Percentiles rank a stretch among this genome's conserved stretches.
Evolutionary conservation across 2,888 invertebrate species (phyloP).

Genomic region (Polydrusus cervinus): DNA sequence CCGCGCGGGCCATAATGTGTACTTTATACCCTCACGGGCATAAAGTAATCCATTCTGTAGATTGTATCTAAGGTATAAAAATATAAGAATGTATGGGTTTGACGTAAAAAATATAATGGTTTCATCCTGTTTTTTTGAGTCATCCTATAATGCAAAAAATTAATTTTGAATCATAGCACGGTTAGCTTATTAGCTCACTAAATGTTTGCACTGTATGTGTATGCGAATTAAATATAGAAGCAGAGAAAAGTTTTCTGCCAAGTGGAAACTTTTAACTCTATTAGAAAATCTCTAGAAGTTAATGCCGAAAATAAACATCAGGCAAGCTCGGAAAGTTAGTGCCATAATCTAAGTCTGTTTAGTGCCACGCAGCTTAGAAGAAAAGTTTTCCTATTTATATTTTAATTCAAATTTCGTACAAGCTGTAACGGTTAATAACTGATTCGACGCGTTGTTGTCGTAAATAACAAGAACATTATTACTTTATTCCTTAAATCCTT

Average conservation of each 20-base stretch:
- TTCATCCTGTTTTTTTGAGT: no score
- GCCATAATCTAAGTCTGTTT: slow-evolving; percentile 14
- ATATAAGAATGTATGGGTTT: no score
- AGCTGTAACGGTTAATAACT: slow-evolving; percentile 38
- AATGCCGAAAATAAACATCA: background rate
- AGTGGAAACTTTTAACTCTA: background rate
- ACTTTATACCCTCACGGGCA: no score
- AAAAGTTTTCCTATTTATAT: slow-evolving; percentile 49
- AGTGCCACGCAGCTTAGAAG: slow-evolving; percentile 25
- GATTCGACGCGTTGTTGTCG: slow-evolving; percentile 36
- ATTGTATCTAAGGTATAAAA: no score
- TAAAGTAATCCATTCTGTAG: no score
- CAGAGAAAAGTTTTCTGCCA: background rate
- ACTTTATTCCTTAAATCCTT: slow-evolving; percentile 1
- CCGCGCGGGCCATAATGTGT: no score
- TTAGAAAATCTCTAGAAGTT: background rate
- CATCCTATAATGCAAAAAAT: no score
- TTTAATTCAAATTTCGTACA: slow-evolving; percentile 48
- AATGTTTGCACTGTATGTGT: no score
- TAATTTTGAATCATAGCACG: no score
- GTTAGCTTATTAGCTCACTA: no score
- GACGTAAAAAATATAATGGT: no score
- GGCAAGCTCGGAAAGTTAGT: background rate
- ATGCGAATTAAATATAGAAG: background rate
- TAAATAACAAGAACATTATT: slow-evolving; percentile 28